These are phyloP conservation scores for Meles meles DNA, from an alignment of 2,113 vertebrate genomes.

Conservation along the genomic window DNA sequence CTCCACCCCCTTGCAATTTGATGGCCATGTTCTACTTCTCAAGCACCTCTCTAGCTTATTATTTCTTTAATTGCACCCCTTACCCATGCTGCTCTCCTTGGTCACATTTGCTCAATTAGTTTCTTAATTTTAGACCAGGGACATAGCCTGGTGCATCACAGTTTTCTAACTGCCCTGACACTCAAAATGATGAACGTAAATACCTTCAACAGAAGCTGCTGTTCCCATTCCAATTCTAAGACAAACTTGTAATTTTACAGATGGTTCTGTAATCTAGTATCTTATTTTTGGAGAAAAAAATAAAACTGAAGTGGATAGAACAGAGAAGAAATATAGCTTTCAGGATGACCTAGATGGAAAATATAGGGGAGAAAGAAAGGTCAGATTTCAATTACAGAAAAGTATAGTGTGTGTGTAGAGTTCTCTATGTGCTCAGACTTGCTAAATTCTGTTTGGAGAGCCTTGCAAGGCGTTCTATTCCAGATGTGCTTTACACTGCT, in stretches of 20 bases:
- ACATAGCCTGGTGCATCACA: background rate
- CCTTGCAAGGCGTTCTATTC: background rate
- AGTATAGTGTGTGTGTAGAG: background rate
- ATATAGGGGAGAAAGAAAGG: background rate
- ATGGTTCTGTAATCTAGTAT: background rate
- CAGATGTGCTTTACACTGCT: background rate
- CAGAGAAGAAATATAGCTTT: background rate
- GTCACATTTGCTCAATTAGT: constrained; percentile 64
- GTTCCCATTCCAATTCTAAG: background rate
- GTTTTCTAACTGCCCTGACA: background rate
- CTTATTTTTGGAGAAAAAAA: background rate
- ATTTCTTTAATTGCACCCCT: constrained; percentile 68
- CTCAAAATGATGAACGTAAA: constrained; percentile 25
- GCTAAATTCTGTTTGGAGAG: background rate
- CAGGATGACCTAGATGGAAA: background rate
- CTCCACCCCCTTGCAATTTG: constrained; percentile 50
- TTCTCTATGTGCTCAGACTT: background rate
- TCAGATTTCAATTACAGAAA: constrained; percentile 21
- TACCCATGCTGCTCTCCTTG: constrained; percentile 33
- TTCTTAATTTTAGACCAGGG: constrained; percentile 71
- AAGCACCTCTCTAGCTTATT: constrained; percentile 66
- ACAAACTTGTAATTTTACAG: background rate
- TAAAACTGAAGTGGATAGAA: background rate
- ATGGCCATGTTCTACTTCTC: constrained; percentile 72
- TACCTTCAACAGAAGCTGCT: background rate